Conservation (phyloP, 2,888 invertebrate species). For the Scotopteryx bipunctaria region DNA sequence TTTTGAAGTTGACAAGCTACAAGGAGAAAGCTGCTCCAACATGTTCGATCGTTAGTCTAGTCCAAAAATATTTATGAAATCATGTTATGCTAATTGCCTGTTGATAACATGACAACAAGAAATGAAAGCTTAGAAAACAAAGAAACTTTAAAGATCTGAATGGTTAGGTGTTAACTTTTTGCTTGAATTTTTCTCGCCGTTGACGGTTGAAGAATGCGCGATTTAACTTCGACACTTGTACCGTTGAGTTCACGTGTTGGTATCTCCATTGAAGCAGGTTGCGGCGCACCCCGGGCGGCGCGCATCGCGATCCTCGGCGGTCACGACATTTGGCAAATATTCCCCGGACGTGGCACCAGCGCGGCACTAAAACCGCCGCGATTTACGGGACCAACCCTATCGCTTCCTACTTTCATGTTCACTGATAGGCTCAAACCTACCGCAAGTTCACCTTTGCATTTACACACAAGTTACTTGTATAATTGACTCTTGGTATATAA, state of each 20-base stretch:
- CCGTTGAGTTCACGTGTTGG: conserved; percentile 76
- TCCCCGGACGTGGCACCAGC: conserved; percentile 67
- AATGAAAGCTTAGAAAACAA: conserved; percentile 7
- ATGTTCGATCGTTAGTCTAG: conserved; percentile 41
- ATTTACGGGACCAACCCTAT: conserved; percentile 77
- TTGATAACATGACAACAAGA: conserved; percentile 17
- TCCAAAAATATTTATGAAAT: conserved; percentile 11
- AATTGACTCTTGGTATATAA: not conserved
- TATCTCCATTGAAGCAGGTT: conserved; percentile 74
- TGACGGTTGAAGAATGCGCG: conserved; percentile 53
- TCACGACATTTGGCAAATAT: conserved; percentile 83
- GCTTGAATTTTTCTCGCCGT: conserved; percentile 36
- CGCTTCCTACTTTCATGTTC: conserved; percentile 76
- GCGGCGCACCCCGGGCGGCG: conserved; percentile 75
- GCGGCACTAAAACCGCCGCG: conserved; percentile 42
- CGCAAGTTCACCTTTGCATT: not conserved
- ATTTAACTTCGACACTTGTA: conserved; percentile 72
- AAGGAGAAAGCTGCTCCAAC: conserved; percentile 35
- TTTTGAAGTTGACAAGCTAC: conserved; percentile 32
- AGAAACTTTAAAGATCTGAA: not conserved
- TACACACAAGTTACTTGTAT: not conserved
- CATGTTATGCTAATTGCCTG: conserved; percentile 16
- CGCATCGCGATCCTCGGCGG: conserved; percentile 79
- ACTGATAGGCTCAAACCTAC: conserved; percentile 40
- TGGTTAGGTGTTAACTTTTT: conserved; percentile 34